Evolutionary conservation across 1,140 invertebrate species (phyloP), one percentile per base, ranked within the genome.

Genomic region (Listronotus oregonensis): DNA sequence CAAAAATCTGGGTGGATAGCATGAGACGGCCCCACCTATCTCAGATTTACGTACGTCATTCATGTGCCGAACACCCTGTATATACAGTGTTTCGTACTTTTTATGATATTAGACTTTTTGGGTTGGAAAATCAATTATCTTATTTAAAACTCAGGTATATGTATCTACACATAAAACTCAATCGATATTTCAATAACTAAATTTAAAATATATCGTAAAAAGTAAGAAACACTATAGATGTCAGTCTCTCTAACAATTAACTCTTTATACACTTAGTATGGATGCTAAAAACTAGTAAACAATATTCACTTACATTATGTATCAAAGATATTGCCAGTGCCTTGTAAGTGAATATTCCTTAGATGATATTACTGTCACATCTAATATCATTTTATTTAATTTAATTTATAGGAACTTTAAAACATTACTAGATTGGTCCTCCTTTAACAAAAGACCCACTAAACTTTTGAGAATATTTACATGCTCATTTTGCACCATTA

Each of bases 371-470:
- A 55, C 14, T 39, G 32, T 55, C 14, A 55, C 27, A 27, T 40
- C 62, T 60, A 70, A 65, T 66, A 71, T 67, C 69, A 67, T 58
- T 70, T 67, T 51, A 68, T 63, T n/a, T 55, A 69, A 63, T 67
- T 59, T 66, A 69, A 62, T 65, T 56, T 49, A 71, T 76, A 76
- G 75, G 74, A 77, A 76, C 74, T 77, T 76, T 72, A 60, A 69
- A 70, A 73, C 57, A 69, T 69, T 68, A 73, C 73, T 75, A 74
- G 63, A 71, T 76, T 76, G 74, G 74, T 75, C 75, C 74, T 72
- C 71, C 21, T 15, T 52, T 27, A 54, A 14, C 54, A 73, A 76
- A 71, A 71, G 75, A 77, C 74, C 75, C 72, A 71, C 64, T 72
- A 73, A 68, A 72, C 47, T n/a, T 50, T 12, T 50, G 5, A 46